Evolutionary conservation across 2,113 vertebrate species (phyloP), one percentile per base, ranked within the genome.

Genomic region (Lasiurus borealis): DNA sequence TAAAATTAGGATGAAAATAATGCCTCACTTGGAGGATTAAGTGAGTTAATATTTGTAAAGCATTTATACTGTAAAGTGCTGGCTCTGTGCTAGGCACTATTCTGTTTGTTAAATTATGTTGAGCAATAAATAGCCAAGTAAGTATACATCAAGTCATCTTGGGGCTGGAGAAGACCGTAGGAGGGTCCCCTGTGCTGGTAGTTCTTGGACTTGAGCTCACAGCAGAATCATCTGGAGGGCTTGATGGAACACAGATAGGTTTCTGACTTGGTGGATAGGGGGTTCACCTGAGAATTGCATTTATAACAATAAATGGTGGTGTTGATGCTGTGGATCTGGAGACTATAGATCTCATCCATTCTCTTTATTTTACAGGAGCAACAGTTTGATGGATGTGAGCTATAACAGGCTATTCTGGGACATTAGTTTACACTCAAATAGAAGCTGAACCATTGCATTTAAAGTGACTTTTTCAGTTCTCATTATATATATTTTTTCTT

Each of bases 301-400:
- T 76, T 40, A 73, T 77, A 1, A 3, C 21, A 62, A 73, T 77
- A 1, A 3, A 21, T 54, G 81, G 40, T 2, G 25, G 8, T 31
- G 23, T 25, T 6, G 50, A 2, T 5, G 1, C 3, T n/a, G 8
- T 1, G 21, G 62, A 40, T 8, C 18, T 0, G 16, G 62, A 80
- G 54, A 9, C 25, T 11, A 1, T 1, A 36, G 78, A 0, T 34
- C 46, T 68, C 3, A 23, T 50, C 34, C 19, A 1, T 12, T 76
- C 48, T 71, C 23, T 44, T 54, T 48, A 7, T 50, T 31, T 31
- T 13, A 34, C 4, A 14, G 73, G 66, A 73, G 57, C 44, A 7
- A 73, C 6, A 0, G 23, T 16, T 34, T 15, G 15, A 14, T 1
- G 62, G 46, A 9, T 11, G 21, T 27, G 44, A 27, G 34, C 10